These are phyloP conservation scores for Drosophila chauvacae DNA, from an alignment of 1,140 invertebrate species.

Conservation along the genomic window DNA sequence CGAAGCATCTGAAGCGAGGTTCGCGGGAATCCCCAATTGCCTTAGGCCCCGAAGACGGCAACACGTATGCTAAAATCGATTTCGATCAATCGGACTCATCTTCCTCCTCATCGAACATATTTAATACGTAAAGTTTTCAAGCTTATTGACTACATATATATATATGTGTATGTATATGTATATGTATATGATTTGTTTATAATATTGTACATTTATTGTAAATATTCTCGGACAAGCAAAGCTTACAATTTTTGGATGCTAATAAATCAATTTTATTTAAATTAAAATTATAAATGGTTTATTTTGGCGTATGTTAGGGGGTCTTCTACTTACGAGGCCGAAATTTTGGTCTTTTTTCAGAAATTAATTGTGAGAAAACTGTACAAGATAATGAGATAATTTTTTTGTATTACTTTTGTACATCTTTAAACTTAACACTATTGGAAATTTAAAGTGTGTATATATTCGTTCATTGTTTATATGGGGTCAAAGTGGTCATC, in stretches of 20 bases:
- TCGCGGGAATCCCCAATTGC: constrained; percentile 75
- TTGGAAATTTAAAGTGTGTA: too few relatives aligned
- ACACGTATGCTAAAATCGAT: constrained; percentile 90
- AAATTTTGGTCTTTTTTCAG: too few relatives aligned
- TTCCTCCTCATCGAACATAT: constrained; percentile 78
- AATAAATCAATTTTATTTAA: constrained; percentile 55
- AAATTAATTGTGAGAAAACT: too few relatives aligned
- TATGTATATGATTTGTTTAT: constrained; percentile 46
- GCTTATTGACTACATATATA: constrained; percentile 18
- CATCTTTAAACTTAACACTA: too few relatives aligned
- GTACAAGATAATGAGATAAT: too few relatives aligned
- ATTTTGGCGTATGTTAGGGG: too few relatives aligned
- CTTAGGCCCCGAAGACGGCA: constrained; percentile 84
- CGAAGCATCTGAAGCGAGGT: constrained; percentile 68
- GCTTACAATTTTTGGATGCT: constrained; percentile 45
- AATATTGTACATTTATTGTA: constrained; percentile 56
- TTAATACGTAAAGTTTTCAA: constrained; percentile 62
- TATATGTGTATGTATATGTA: constrained; percentile 12
- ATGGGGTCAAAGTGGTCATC: too few relatives aligned
- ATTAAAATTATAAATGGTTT: constrained; percentile 14
- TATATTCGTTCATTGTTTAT: too few relatives aligned
- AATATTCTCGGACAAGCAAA: constrained; percentile 51
- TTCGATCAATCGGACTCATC: constrained; percentile 87
- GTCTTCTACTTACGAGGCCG: too few relatives aligned
- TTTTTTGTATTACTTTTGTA: too few relatives aligned